Evolutionary conservation across 1,140 invertebrate species (phyloP), one percentile per base, ranked within the genome.

Genomic region (Drosophila tropicalis): DNA sequence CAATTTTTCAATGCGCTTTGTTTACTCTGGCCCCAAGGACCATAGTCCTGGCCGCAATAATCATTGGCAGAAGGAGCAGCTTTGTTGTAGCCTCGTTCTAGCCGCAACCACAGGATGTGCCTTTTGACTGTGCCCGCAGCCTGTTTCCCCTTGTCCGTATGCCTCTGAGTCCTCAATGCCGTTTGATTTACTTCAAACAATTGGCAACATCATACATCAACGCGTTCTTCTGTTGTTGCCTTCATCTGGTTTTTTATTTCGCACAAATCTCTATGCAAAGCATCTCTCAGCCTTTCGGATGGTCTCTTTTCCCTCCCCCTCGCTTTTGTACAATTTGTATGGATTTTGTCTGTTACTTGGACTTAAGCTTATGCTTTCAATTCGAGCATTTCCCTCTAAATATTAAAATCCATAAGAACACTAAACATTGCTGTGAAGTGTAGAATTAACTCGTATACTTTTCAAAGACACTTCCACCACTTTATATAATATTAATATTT

Each of bases 171-270:
- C 17, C 65, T 78, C 78, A 64, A 70, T 72, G 62, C 76, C 76
- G 77, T 89, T 87, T 89, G 84, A 87, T 87, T 87, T 87, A 87
- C 80, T 87, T 87, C 84, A 89, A 89, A 87, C 84, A 87, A 87
- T 87, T 87, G 84, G 84, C 84, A 87, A 87, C 84, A 87, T 89
- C 84, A 87, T 87, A 87, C 84, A 87, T 87, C 84, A 87, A 89
- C 84, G 84, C 86, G 80, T 73, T 70, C 82, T 70, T 70, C 62
- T 63, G 57, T 78, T 72, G 67, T 69, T 70, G 65, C 58, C 66
- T 39, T 69, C 64, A 41, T 66, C 68, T 76, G 62, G 66, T 78
- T 72, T 60, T 72, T 47, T 72, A 62, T 70, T 72, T 76, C 55
- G 57, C 68, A 72, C 76, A 79, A 79, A 76, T 76, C 76, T 79